These are phyloP conservation scores for Gonatopus flavifemur DNA, from an alignment of 1,140 invertebrate species.

Conservation along the genomic window DNA sequence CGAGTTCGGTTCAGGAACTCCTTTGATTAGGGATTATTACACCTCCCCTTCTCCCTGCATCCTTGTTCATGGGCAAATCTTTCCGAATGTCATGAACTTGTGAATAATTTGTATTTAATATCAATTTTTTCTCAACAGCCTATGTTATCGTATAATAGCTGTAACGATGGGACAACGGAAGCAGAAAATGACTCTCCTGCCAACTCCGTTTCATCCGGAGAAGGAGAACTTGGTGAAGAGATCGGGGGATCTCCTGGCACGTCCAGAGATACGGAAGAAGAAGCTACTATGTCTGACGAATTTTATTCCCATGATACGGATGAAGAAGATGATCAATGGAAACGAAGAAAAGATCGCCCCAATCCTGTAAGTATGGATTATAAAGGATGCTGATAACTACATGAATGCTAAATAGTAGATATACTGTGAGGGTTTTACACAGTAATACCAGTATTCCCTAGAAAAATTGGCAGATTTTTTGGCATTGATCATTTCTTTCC, in stretches of 20 bases:
- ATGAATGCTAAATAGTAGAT: too few relatives aligned
- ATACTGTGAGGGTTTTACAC: too few relatives aligned
- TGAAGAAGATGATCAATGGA: conserved; percentile 45
- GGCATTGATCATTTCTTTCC: too few relatives aligned
- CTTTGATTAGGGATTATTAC: too few relatives aligned
- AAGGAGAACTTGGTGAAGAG: conserved; percentile 44
- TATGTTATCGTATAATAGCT: conserved; percentile 44
- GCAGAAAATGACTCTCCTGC: conserved; percentile 44
- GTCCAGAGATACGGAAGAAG: conserved; percentile 45
- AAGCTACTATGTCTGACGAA: conserved; percentile 49
- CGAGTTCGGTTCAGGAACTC: too few relatives aligned
- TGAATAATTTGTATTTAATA: too few relatives aligned
- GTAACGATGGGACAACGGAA: conserved; percentile 26
- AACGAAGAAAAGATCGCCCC: conserved; percentile 26
- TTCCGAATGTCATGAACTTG: too few relatives aligned
- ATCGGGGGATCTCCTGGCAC: conserved; percentile 45
- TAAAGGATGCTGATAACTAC: too few relatives aligned
- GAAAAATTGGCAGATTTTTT: too few relatives aligned
- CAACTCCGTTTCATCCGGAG: conserved; percentile 42
- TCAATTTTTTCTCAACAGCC: conserved; percentile 32
- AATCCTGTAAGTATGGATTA: conserved; percentile 35
- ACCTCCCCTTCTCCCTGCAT: too few relatives aligned
- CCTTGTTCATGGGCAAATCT: too few relatives aligned
- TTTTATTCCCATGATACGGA: conserved; percentile 54
- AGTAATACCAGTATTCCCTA: too few relatives aligned